These are phyloP conservation scores for Hemaris fuciformis DNA, from an alignment of 2,888 invertebrate species.

Conservation along the genomic window DNA sequence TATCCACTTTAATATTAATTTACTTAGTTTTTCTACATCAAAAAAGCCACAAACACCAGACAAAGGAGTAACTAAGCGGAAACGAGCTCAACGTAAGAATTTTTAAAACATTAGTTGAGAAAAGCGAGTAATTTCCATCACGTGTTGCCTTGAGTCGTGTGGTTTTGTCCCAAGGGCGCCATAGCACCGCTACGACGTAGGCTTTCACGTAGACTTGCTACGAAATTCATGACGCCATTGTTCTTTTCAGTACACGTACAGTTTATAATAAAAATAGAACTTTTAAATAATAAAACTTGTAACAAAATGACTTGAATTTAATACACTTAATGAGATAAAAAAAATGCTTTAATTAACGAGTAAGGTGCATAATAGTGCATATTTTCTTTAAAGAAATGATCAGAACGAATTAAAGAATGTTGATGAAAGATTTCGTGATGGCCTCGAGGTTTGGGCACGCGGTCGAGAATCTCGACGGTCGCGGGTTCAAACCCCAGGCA, in stretches of 20 bases:
- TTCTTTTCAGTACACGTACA: not conserved
- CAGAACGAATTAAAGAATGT: too few relatives aligned
- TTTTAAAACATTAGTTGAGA: not conserved
- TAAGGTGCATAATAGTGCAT: too few relatives aligned
- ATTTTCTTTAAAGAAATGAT: too few relatives aligned
- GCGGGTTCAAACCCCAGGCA: too few relatives aligned
- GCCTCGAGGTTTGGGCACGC: too few relatives aligned
- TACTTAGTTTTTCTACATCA: too few relatives aligned
- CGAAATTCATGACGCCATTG: slow-evolving; percentile 4
- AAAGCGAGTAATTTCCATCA: not conserved
- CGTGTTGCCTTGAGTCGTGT: not conserved
- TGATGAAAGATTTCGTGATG: too few relatives aligned
- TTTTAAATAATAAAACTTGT: not conserved
- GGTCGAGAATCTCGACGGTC: too few relatives aligned
- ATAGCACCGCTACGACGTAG: slow-evolving; percentile 19
- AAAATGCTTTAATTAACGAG: too few relatives aligned
- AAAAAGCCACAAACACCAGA: not conserved
- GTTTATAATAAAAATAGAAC: not conserved
- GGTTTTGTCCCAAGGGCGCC: slow-evolving; percentile 21
- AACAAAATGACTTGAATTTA: too few relatives aligned
- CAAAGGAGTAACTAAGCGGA: not conserved
- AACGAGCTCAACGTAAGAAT: not conserved
- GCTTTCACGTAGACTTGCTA: slow-evolving; percentile 20
- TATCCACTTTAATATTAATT: too few relatives aligned
- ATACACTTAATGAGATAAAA: too few relatives aligned